Evolutionary conservation across 2,113 vertebrate genomes (phyloP).

Genomic region (Eurypyga helias): DNA sequence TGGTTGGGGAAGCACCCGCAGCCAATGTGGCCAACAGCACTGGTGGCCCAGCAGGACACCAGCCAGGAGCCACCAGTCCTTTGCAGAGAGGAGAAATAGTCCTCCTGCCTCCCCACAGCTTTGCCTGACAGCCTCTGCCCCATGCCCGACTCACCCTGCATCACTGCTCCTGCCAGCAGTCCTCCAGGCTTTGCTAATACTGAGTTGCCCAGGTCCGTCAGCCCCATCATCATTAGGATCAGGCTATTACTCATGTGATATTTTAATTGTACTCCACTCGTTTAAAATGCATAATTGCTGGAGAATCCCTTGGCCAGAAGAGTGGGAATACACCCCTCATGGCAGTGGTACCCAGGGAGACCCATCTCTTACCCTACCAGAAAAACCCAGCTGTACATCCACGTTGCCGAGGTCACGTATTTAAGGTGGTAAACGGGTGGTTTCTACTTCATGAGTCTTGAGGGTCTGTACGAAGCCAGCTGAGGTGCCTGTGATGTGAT

Average conservation of each 20-base stretch:
- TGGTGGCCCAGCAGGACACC: neutral
- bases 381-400: neutral
- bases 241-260: neutral
- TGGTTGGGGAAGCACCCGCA: neutral
- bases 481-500: neutral
- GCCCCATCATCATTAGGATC: neutral
- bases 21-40: neutral
- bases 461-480: neutral
- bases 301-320: neutral
- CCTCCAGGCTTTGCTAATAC: neutral
- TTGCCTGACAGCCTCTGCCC: neutral
- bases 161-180: neutral
- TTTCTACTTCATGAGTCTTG: neutral
- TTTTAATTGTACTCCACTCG: neutral
- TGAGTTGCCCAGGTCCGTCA: neutral
- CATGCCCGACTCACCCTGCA: accelerated
- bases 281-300: neutral
- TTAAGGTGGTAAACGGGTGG: accelerated
- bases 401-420: neutral
- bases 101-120: neutral
- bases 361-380: neutral
- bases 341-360: neutral
- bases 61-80: neutral
- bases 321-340: accelerated
- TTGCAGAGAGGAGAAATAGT: neutral